Percentiles rank a stretch among this genome's conserved stretches.
Evolutionary conservation across 2,888 invertebrate genomes (phyloP).

Genomic region (Desoria tigrina): DNA sequence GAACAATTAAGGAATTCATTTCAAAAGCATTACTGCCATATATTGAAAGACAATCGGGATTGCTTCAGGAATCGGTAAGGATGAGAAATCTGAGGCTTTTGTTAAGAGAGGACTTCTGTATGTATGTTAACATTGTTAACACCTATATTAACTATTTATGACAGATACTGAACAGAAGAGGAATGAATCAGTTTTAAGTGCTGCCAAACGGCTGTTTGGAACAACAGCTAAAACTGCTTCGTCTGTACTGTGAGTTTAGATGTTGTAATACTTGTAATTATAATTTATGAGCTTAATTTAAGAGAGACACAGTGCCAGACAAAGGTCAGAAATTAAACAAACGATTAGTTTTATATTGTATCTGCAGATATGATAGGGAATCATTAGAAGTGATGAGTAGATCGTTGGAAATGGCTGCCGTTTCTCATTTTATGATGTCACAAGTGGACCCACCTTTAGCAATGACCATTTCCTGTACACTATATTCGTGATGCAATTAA

Average conservation of each 20-base stretch:
- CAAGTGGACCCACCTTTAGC: constrained; percentile 44
- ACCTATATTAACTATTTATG: no score
- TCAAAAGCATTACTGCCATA: constrained; percentile 84
- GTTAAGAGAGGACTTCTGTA: background rate
- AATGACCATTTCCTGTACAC: constrained; percentile 50
- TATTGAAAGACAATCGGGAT: constrained; percentile 82
- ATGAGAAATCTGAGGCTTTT: background rate
- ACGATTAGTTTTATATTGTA: no score
- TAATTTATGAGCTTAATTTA: no score
- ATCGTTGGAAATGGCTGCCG: constrained; percentile 92
- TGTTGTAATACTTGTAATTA: no score
- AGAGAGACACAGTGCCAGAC: no score
- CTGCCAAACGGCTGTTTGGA: constrained; percentile 93
- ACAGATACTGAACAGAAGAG: constrained; percentile 69
- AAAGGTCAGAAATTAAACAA: background rate
- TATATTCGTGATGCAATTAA: constrained; percentile 92
- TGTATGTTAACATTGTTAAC: no score
- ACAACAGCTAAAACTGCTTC: constrained; percentile 55
- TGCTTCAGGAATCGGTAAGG: constrained; percentile 73
- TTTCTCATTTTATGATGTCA: constrained; percentile 62
- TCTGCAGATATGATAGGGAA: constrained; percentile 54
- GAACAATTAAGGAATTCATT: constrained; percentile 84
- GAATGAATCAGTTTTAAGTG: constrained; percentile 88
- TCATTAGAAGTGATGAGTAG: constrained; percentile 85
- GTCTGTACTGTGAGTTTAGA: constrained; percentile 79